Evolutionary conservation across 2,797 vertebrate genomes (phyloP).

Genomic region (Sparidentex hasta): DNA sequence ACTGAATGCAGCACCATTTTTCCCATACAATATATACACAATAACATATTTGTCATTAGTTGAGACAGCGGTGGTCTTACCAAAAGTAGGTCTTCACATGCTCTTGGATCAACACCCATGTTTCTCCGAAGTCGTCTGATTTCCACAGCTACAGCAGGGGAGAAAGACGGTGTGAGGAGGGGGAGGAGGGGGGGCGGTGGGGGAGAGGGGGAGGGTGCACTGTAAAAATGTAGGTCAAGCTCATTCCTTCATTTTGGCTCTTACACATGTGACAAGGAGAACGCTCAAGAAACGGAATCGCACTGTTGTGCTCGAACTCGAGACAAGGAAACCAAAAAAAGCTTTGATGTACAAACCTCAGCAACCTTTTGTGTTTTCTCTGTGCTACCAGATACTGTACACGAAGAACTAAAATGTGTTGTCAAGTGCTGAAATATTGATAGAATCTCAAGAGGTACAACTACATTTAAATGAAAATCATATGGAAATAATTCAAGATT

Average conservation of each 20-base stretch:
- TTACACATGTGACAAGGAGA: slow-evolving; percentile 53
- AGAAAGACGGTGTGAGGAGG: slow-evolving; percentile 16
- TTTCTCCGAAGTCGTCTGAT: slow-evolving; percentile 97
- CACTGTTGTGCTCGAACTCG: slow-evolving; percentile 29
- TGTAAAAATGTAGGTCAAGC: slow-evolving; percentile 79
- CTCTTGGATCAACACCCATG: slow-evolving; percentile 98
- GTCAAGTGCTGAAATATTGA: not conserved
- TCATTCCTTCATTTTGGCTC: slow-evolving; percentile 68
- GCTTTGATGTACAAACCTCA: slow-evolving; percentile 7
- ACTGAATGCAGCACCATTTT: slow-evolving; percentile 10
- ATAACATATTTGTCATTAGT: slow-evolving; percentile 9
- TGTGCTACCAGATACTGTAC: not conserved
- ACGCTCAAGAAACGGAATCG: slow-evolving; percentile 26
- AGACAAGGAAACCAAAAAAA: slow-evolving; percentile 33
- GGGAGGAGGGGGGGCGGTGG: not conserved
- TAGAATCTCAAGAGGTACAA: not conserved
- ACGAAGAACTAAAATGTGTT: not conserved
- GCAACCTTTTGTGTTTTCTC: not conserved
- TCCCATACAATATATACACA: not conserved
- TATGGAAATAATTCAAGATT: not conserved
- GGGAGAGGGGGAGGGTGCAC: slow-evolving; percentile 54
- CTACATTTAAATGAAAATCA: not conserved
- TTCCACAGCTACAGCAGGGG: slow-evolving; percentile 92
- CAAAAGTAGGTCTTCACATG: slow-evolving; percentile 97
- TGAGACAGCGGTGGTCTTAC: slow-evolving; percentile 83